These are phyloP conservation scores for Scylla paramamosain DNA, from an alignment of 1,140 invertebrate genomes.

Conservation along the genomic window DNA sequence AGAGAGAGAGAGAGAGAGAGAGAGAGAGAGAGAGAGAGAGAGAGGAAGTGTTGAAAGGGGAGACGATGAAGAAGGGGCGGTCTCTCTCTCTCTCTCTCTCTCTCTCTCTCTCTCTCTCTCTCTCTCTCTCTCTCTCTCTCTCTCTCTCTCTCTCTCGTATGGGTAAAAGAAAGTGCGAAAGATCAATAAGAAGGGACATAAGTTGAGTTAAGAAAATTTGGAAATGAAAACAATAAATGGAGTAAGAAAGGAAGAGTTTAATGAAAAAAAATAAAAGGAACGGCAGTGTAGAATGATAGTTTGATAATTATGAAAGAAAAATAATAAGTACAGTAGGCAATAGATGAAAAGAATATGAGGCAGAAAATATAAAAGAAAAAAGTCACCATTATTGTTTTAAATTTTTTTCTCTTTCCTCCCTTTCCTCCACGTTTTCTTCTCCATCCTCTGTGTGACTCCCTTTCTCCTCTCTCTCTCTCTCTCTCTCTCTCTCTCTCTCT, in stretches of 20 bases:
- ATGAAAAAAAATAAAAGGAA: background rate
- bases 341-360: too few species aligned
- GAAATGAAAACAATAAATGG: background rate
- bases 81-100: too few species aligned
- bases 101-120: too few species aligned
- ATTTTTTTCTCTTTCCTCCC: background rate
- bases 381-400: too few species aligned
- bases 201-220: background rate
- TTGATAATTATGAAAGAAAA: background rate
- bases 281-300: too few species aligned
- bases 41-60: background rate
- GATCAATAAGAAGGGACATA: too few species aligned
- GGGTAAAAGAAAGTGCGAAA: too few species aligned
- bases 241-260: background rate
- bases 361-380: too few species aligned
- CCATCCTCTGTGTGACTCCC: background rate
- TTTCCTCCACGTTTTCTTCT: background rate
- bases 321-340: background rate
- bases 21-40: background rate
- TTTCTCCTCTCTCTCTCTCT: background rate
- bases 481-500: conserved; percentile 51
- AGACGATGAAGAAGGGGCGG: background rate
- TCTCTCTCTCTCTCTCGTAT: too few species aligned
- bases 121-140: too few species aligned
- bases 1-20: background rate